Base-by-base conservation (phyloP, 2,888 invertebrate genomes). In the Trichogramma evanescens region DNA sequence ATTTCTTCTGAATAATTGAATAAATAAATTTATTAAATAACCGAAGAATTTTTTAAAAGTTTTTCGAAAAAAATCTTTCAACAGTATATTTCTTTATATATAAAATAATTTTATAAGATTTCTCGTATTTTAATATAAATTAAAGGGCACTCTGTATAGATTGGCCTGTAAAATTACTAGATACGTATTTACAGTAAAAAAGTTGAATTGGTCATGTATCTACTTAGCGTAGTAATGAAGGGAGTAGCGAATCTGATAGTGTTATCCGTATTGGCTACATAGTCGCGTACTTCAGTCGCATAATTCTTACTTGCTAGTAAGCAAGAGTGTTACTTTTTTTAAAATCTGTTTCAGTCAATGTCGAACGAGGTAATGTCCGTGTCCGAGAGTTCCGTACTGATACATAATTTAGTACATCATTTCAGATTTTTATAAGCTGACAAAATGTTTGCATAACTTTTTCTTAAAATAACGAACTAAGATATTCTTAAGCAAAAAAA, bases 101-200 rank as follows among this genome's bases (percentile, higher is more conserved):
- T 48, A 26, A 53, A 59, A 48, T 59, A 56, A 56, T 56, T 49
- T 41, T 56, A 56, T 50, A 49, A 44, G 9, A 26, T 51, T 10
- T n/a, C 45, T 50, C 53, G 41, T 45, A 10, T 52, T 58, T 60
- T 59, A 61, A 54, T 56, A 59, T 62, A 8, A 56, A 62, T 56
- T 66, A 63, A 64, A 68, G 72, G 71, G 67, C 72, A 74, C 67
- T 74, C 76, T 75, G 75, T 72, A 74, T 73, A 72, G 69, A 76
- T 73, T 65, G 69, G 71, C 69, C 73, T 76, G 69, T 69, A 71
- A 69, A 74, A 76, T 76, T 73, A 74, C 73, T 71, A 75, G 71
- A 72, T 74, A 72, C 72, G 72, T 76, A 77, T 77, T 75, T 77
- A 77, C 77, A 77, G 76, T 77, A 76, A 76, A 77, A 77, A 77